Percentiles rank a stretch among this genome's conserved stretches.
Conservation (phyloP, 1,140 invertebrate species). For the Penaeus japonicus region DNA sequence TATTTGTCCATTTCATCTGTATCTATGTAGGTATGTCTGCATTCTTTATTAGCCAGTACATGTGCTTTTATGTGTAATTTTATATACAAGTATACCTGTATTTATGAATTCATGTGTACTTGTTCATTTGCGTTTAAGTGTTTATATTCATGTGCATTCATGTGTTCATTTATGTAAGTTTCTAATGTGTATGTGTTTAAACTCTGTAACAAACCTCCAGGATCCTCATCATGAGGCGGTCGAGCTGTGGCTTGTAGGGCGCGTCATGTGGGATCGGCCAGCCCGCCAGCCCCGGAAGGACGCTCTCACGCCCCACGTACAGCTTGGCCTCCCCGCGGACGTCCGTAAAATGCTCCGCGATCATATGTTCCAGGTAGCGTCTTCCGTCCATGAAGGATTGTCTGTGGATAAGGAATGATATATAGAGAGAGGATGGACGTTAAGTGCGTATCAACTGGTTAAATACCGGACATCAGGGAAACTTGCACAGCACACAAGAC, state of each 20-base stretch:
- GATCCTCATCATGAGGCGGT: neutral
- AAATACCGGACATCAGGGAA: neutral
- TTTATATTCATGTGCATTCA: neutral
- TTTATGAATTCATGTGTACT: neutral
- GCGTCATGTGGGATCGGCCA: constrained; percentile 11
- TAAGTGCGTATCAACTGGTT: neutral
- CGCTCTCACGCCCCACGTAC: neutral
- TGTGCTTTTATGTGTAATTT: neutral
- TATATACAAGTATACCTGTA: neutral
- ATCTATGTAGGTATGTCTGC: too few relatives aligned
- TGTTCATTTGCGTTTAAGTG: too few relatives aligned
- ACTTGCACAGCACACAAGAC: neutral
- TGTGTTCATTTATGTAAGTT: neutral
- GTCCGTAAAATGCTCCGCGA: constrained; percentile 18
- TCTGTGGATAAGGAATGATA: too few relatives aligned
- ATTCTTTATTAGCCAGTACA: too few relatives aligned
- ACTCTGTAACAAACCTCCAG: neutral
- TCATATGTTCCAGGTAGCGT: constrained; percentile 8
- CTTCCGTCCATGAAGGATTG: neutral
- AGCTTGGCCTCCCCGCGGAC: neutral
- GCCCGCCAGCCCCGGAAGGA: neutral
- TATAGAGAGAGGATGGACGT: neutral
- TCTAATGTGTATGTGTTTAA: neutral
- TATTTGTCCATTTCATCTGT: too few relatives aligned
- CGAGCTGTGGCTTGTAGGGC: neutral